phyloP scores from a whole-genome alignment of 2,113 vertebrate genomes.

The Erythrocebus patas region DNA sequence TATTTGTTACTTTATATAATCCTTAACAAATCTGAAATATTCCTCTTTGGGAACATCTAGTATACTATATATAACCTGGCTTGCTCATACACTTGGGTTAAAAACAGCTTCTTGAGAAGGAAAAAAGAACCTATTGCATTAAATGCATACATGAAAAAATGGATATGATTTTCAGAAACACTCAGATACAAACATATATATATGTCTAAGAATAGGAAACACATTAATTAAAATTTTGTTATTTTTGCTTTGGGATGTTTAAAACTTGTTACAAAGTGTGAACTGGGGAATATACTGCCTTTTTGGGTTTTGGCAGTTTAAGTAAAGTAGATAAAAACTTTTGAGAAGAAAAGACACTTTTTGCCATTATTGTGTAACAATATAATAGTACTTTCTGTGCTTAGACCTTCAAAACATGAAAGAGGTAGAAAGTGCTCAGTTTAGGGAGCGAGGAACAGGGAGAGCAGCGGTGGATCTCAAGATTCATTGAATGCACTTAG shows the following conservation, averaged over 20 bases:
- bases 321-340: constrained; percentile 13
- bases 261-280: constrained; percentile 7
- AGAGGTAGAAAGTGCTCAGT: neutral
- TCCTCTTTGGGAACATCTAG: constrained; percentile 22
- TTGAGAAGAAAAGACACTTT: neutral
- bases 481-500: neutral
- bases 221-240: neutral
- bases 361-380: neutral
- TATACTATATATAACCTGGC: constrained; percentile 27
- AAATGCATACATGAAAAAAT: constrained; percentile 19
- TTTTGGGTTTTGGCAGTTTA: neutral
- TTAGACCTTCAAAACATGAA: constrained; percentile 32
- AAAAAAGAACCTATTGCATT: constrained; percentile 12
- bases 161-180: constrained; percentile 29
- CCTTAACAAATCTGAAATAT: constrained; percentile 33
- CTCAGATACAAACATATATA: neutral
- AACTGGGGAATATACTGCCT: neutral
- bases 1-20: constrained; percentile 36
- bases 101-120: constrained; percentile 5
- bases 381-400: neutral
- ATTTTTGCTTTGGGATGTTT: neutral
- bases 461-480: neutral
- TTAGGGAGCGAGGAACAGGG: neutral
- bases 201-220: constrained; percentile 16
- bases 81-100: constrained; percentile 6